Conservation (phyloP, 2,888 invertebrate species). For the Arctia plantaginis region DNA sequence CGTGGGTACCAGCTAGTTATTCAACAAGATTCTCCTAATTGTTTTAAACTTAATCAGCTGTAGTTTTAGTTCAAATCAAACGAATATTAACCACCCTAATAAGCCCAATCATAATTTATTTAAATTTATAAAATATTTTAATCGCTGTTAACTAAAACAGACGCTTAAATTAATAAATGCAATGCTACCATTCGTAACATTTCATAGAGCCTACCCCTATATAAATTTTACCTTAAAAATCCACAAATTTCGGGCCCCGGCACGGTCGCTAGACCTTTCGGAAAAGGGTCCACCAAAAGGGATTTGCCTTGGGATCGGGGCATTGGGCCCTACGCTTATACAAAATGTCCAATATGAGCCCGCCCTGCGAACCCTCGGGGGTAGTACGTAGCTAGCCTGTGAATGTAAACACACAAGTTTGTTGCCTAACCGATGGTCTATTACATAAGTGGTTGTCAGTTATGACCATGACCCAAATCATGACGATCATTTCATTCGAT, state of each 20-base stretch:
- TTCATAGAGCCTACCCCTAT: constrained; percentile 68
- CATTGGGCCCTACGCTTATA: constrained; percentile 83
- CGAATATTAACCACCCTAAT: background rate
- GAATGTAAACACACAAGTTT: constrained; percentile 83
- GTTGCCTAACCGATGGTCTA: constrained; percentile 70
- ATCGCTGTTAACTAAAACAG: constrained; percentile 11
- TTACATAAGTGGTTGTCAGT: constrained; percentile 62
- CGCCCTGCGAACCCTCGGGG: constrained; percentile 70
- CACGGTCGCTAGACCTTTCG: constrained; percentile 81
- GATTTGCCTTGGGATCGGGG: constrained; percentile 84
- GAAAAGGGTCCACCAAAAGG: constrained; percentile 84
- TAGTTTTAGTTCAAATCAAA: background rate
- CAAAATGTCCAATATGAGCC: constrained; percentile 85
- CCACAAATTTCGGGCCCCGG: constrained; percentile 84
- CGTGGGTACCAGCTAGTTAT: too few relatives aligned
- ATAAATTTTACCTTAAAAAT: constrained; percentile 87
- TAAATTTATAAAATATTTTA: background rate
- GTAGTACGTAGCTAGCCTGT: constrained; percentile 73
- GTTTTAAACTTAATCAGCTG: background rate
- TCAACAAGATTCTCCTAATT: too few relatives aligned
- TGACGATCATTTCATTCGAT: constrained; percentile 9
- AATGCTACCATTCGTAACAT: constrained; percentile 54
- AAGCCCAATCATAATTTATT: background rate
- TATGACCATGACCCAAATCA: constrained; percentile 43
- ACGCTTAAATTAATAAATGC: constrained; percentile 53